Percentiles rank a stretch among this genome's conserved stretches.
Conservation (phyloP, 2,113 vertebrate genomes). For the Corythaeola cristata region DNA sequence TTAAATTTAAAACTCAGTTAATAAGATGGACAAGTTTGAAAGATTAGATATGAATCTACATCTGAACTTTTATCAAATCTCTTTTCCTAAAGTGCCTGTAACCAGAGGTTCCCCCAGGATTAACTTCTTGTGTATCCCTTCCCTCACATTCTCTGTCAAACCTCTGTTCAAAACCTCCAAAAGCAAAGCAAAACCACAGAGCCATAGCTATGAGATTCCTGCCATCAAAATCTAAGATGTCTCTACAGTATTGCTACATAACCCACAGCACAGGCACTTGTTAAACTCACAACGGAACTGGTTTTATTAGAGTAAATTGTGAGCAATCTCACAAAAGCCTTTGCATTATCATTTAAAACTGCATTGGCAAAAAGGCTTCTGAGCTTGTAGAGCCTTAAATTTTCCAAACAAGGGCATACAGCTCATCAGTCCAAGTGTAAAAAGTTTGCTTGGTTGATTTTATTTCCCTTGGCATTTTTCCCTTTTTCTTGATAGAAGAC, state of each 20-base stretch:
- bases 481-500: neutral
- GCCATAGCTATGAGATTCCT: neutral
- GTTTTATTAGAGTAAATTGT: constrained; percentile 34
- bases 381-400: constrained; percentile 4
- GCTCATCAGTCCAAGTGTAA: neutral
- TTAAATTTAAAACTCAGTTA: neutral
- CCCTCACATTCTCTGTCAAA: neutral
- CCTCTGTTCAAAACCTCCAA: neutral
- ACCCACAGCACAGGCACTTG: neutral
- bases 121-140: neutral
- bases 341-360: constrained; percentile 23
- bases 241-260: neutral
- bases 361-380: constrained; percentile 5
- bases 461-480: constrained; percentile 48
- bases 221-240: neutral
- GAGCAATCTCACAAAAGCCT: constrained; percentile 17
- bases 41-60: neutral
- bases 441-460: constrained; percentile 26
- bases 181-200: neutral
- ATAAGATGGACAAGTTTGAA: neutral
- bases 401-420: constrained; percentile 12
- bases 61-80: neutral
- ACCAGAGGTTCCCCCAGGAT: neutral
- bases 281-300: neutral
- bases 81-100: neutral